Percentiles rank a stretch among this genome's conserved stretches.
These are phyloP conservation scores for Parotocinclus haroldoi DNA, from an alignment of 2,797 vertebrate genomes.

Conservation along the genomic window DNA sequence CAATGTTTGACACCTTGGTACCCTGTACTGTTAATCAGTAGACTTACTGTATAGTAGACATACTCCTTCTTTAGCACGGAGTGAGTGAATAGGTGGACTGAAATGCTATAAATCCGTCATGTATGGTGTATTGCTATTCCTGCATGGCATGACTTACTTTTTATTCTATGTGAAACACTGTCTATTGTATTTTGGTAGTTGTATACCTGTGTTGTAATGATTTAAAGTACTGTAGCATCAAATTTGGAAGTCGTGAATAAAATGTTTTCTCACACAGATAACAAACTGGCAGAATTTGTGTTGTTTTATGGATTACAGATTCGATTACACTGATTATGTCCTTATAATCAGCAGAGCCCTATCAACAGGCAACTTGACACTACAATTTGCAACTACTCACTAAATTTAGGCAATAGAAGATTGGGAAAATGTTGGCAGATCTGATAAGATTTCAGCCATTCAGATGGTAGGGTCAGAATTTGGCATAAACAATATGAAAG, in stretches of 20 bases:
- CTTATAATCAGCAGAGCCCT: too few species aligned
- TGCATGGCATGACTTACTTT: constrained; percentile 44
- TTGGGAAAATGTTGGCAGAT: too few species aligned
- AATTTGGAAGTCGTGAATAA: constrained; percentile 75
- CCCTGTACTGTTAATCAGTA: constrained; percentile 26
- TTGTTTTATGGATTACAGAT: too few species aligned
- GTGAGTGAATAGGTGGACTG: constrained; percentile 39
- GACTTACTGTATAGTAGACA: not conserved
- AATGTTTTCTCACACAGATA: constrained; percentile 55
- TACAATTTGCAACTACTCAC: too few species aligned
- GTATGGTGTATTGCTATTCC: constrained; percentile 19
- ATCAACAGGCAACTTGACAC: too few species aligned
- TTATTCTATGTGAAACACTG: constrained; percentile 20
- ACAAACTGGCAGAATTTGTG: too few species aligned
- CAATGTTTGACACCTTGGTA: constrained; percentile 13
- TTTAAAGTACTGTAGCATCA: constrained; percentile 63
- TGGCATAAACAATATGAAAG: too few species aligned
- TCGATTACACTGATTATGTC: too few species aligned
- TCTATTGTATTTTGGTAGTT: not conserved
- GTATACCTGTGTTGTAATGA: constrained; percentile 55
- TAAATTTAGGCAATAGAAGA: too few species aligned
- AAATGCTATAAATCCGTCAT: constrained; percentile 35
- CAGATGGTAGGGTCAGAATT: too few species aligned
- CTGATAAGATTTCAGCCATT: too few species aligned
- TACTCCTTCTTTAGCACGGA: constrained; percentile 51